phyloP scores from a whole-genome alignment of 2,888 invertebrate species.

The Thera obeliscata region DNA sequence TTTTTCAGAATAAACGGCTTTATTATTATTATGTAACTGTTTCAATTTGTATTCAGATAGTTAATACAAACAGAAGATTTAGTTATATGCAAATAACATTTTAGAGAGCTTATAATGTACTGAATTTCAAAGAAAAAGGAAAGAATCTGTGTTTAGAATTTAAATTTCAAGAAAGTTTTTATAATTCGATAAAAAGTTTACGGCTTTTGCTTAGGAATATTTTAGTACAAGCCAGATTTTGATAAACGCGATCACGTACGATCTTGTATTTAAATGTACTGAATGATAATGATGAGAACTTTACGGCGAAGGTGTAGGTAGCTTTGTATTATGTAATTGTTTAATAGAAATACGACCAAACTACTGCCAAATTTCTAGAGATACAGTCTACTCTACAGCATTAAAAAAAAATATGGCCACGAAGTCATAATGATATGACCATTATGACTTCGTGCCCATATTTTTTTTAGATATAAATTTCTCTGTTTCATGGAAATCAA shows the following conservation, averaged over 20 bases:
- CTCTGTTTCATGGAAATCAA: too few relatives aligned
- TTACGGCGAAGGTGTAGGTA: not conserved
- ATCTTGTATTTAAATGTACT: slow-evolving; percentile 9
- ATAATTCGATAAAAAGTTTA: slow-evolving; percentile 16
- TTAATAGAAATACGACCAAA: too few relatives aligned
- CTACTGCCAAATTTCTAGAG: too few relatives aligned
- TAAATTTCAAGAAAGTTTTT: slow-evolving; percentile 32
- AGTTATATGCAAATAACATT: not conserved
- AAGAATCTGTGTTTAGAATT: slow-evolving; percentile 36
- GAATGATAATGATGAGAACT: slow-evolving; percentile 6
- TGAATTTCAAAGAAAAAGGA: slow-evolving; percentile 33
- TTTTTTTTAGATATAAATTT: too few relatives aligned
- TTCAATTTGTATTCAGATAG: not conserved
- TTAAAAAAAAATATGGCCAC: too few relatives aligned
- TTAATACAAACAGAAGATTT: not conserved
- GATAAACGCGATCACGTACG: slow-evolving; percentile 13
- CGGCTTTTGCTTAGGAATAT: slow-evolving; percentile 14
- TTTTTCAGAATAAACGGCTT: too few relatives aligned
- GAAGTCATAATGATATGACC: too few relatives aligned
- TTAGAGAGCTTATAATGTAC: not conserved
- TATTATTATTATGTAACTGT: too few relatives aligned
- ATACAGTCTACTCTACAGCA: too few relatives aligned
- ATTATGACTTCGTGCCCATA: too few relatives aligned
- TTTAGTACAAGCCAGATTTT: not conserved
- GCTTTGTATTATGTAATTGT: too few relatives aligned